Evolutionary conservation across 1,140 invertebrate genomes (phyloP).

Genomic region (Drosophila athabasca): DNA sequence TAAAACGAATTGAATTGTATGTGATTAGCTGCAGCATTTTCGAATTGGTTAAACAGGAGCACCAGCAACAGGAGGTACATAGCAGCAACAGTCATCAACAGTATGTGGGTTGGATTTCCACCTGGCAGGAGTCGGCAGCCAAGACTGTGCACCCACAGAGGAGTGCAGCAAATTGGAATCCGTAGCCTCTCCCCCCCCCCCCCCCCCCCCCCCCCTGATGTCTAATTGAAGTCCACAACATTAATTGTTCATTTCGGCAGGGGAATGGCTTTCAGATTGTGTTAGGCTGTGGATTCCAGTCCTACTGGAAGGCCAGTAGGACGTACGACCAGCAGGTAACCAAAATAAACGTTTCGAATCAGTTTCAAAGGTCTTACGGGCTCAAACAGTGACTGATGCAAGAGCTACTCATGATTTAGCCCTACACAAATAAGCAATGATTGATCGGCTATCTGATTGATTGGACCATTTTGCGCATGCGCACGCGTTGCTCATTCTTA

Average conservation of each 20-base stretch:
- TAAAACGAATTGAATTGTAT: conserved; percentile 84
- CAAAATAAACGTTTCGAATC: too few relatives aligned
- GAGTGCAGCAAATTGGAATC: not conserved
- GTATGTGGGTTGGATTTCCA: not conserved
- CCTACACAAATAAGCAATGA: too few relatives aligned
- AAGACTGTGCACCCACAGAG: conserved; percentile 11
- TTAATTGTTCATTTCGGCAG: conserved; percentile 3
- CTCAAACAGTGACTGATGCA: too few relatives aligned
- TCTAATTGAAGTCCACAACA: conserved; percentile 23
- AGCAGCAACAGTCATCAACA: not conserved
- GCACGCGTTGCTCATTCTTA: too few relatives aligned
- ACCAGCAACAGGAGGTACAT: not conserved
- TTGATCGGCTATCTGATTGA: too few relatives aligned
- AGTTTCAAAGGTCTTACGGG: too few relatives aligned
- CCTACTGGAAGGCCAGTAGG: too few relatives aligned
- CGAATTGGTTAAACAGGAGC: conserved; percentile 75
- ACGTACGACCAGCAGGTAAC: too few relatives aligned
- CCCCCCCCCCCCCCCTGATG: not conserved
- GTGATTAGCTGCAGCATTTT: conserved; percentile 81
- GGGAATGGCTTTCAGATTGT: conserved; percentile 1
- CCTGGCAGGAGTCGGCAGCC: not conserved
- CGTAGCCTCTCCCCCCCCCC: not conserved
- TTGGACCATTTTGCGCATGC: too few relatives aligned
- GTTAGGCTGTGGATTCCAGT: too few relatives aligned
- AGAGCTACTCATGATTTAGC: too few relatives aligned